A percentile compares a stretch with the other conserved stretches of the same genome.
These are phyloP conservation scores for Nerophis lumbriciformis DNA, from an alignment of 2,113 vertebrate genomes.

Conservation along the genomic window DNA sequence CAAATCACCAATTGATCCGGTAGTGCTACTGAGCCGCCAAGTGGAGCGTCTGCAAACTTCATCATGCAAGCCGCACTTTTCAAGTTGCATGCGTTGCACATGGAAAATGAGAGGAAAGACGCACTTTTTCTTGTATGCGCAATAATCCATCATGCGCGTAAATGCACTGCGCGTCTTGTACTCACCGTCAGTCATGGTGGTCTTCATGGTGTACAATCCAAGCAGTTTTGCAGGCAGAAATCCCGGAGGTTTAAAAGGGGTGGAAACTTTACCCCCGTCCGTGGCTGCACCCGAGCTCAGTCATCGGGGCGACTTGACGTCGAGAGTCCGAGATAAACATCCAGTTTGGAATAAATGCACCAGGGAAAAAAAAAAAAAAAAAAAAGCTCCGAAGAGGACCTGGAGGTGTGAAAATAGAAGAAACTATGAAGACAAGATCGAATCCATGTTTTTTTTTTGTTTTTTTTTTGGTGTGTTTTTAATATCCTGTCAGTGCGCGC, in stretches of 20 bases:
- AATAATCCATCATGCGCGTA: constrained; percentile 23
- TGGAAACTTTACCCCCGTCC: constrained; percentile 74
- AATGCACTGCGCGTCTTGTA: constrained; percentile 25
- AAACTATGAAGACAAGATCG: constrained; percentile 26
- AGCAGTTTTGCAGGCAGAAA: constrained; percentile 34
- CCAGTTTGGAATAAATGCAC: constrained; percentile 53
- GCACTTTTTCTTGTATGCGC: constrained; percentile 16
- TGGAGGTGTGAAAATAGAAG: constrained; percentile 34
- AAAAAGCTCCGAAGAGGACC: constrained; percentile 34
- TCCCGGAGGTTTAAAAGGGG: constrained; percentile 19
- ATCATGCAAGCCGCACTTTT: constrained; percentile 32
- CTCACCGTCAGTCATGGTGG: constrained; percentile 67
- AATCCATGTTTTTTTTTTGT: constrained; percentile 51
- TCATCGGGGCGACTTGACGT: constrained; percentile 60
- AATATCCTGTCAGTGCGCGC: constrained; percentile 47
- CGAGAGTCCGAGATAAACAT: constrained; percentile 63
- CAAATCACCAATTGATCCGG: constrained; percentile 36
- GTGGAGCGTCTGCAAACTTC: constrained; percentile 57
- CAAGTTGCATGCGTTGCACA: constrained; percentile 30
- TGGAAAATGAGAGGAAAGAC: too few species aligned
- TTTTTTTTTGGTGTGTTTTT: not conserved
- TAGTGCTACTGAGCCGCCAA: constrained; percentile 44
- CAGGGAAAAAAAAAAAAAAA: constrained; percentile 27
- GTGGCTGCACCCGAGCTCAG: constrained; percentile 63
- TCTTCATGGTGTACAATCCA: constrained; percentile 73